phyloP scores from a whole-genome alignment of 2,888 invertebrate genomes.

The Dryobotodes eremita region DNA sequence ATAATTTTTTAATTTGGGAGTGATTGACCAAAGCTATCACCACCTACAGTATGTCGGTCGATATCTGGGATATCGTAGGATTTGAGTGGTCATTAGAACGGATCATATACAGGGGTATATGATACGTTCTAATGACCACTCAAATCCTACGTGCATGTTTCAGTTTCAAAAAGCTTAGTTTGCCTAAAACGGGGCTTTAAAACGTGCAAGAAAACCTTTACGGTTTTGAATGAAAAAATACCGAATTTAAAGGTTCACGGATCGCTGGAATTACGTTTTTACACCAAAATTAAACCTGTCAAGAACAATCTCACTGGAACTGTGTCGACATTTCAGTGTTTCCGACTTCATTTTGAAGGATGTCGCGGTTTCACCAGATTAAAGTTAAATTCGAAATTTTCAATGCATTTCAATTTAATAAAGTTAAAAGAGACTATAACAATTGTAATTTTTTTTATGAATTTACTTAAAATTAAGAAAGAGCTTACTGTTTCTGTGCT shows the following conservation, averaged over 20 bases:
- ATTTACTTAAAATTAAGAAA: background rate
- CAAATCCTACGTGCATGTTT: background rate
- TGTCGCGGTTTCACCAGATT: slow-evolving; percentile 17
- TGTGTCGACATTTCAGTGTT: slow-evolving; percentile 60
- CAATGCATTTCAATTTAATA: background rate
- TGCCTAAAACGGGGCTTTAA: background rate
- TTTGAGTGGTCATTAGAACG: too few species aligned
- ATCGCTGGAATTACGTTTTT: slow-evolving; percentile 64
- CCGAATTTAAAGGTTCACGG: slow-evolving; percentile 17
- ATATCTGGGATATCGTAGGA: too few species aligned
- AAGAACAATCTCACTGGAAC: slow-evolving; percentile 66
- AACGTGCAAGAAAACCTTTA: background rate
- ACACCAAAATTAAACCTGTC: slow-evolving; percentile 69
- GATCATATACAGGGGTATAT: too few species aligned
- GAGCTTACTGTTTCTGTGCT: background rate
- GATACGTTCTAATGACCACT: background rate
- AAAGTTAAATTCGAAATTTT: slow-evolving; percentile 18
- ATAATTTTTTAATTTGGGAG: too few species aligned
- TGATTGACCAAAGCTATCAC: too few species aligned
- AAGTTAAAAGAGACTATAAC: background rate
- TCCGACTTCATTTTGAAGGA: slow-evolving; percentile 43
- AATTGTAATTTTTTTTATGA: background rate
- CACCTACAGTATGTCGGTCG: too few species aligned
- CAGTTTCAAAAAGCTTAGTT: background rate
- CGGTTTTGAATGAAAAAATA: background rate